A percentile compares a stretch with the other conserved stretches of the same genome.
Evolutionary conservation across 2,797 vertebrate genomes (phyloP).

Genomic region (Manis javanica): DNA sequence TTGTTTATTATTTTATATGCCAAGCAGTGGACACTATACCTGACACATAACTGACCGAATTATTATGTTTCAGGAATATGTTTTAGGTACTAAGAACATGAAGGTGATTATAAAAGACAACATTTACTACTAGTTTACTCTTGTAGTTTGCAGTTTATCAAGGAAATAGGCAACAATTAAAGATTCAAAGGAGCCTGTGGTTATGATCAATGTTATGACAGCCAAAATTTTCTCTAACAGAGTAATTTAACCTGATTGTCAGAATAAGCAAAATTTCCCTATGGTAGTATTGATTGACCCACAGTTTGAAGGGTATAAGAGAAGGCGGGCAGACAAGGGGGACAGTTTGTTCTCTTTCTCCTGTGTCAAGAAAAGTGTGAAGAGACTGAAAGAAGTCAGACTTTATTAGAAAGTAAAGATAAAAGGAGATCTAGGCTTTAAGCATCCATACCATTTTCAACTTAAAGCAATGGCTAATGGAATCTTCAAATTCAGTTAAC

Average conservation of each 20-base stretch:
- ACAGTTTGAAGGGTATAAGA: neutral
- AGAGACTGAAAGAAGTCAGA: neutral
- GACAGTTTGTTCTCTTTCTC: neutral
- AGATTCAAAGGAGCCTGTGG: neutral
- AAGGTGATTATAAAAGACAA: neutral
- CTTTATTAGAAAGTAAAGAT: neutral
- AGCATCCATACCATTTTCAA: neutral
- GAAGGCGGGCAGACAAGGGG: neutral
- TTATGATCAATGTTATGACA: neutral
- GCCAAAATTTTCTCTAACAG: neutral
- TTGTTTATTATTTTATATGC: neutral
- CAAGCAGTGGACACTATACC: neutral
- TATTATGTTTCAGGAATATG: neutral
- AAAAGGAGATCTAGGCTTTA: neutral
- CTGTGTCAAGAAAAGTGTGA: neutral
- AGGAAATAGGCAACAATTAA: neutral
- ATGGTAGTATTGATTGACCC: neutral
- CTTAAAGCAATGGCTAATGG: neutral
- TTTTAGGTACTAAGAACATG: neutral
- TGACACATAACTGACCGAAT: neutral
- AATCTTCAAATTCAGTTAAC: neutral
- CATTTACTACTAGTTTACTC: neutral
- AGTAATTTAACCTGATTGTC: neutral
- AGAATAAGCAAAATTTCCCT: neutral
- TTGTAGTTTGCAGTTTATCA: neutral